Conservation (phyloP, 1,140 invertebrate genomes). For the Drosophila albomicans region DNA sequence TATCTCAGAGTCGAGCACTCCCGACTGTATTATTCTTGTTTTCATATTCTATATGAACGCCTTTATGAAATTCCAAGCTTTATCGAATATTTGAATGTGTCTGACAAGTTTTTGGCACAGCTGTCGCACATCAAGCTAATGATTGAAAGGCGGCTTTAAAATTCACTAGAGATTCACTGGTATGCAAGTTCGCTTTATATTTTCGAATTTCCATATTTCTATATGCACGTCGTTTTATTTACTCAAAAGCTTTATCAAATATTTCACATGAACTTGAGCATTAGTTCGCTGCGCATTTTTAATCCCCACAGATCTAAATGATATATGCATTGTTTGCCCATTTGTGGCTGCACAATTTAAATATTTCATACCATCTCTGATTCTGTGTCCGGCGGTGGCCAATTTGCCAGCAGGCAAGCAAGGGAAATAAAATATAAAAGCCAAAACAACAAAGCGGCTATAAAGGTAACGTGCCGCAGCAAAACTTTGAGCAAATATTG, state of each 20-base stretch:
- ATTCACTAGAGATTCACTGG: too few relatives aligned
- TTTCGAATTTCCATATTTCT: too few relatives aligned
- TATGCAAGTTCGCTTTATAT: too few relatives aligned
- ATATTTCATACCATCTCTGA: conserved; percentile 42
- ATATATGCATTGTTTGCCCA: conserved; percentile 3
- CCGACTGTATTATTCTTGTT: too few relatives aligned
- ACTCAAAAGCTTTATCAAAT: neutral
- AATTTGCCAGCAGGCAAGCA: conserved; percentile 14
- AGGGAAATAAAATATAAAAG: conserved; percentile 8
- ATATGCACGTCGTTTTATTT: too few relatives aligned
- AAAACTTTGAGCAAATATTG: conserved; percentile 73
- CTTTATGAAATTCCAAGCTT: neutral
- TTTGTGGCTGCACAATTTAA: conserved; percentile 18
- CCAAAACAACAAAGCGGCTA: conserved; percentile 35
- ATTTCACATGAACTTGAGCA: neutral
- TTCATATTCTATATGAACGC: neutral
- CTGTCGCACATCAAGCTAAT: too few relatives aligned
- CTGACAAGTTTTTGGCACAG: too few relatives aligned
- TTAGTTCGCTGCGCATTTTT: neutral
- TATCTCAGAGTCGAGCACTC: too few relatives aligned
- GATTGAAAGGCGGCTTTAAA: too few relatives aligned
- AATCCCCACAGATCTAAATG: neutral
- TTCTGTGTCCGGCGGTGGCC: conserved; percentile 25
- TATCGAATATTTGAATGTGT: neutral
- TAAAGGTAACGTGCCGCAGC: conserved; percentile 23